Base-by-base conservation (phyloP, 1,140 invertebrate species). In the Cardiocondyla obscurior region DNA sequence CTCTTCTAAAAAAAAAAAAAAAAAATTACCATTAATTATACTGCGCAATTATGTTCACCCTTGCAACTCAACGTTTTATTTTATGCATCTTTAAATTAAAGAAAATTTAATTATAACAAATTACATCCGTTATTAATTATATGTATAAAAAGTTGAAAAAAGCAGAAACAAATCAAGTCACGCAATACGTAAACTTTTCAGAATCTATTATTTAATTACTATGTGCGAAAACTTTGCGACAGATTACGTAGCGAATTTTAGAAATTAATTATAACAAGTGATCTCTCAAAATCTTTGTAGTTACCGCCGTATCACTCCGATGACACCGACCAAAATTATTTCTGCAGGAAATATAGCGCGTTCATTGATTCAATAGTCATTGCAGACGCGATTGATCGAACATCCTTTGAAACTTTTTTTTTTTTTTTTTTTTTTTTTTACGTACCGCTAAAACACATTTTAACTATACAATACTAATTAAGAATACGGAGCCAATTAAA, bases 331-430 rank as follows among this genome's bases (percentile, higher is more conserved):
- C n/a, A 67, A 79, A 69, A 42, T 79, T 53, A 79, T 53, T 55
- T 25, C 46, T 53, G 46, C 25, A 53, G 46, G 25, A 69, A 69
- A 77, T 67, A 77, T 67, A 19, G 14, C 36, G 51, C 19, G 25
- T 36, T 44, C n/a, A 39, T 70, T n/a, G 64, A 12, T 14, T 19
- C 49, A 51, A 70, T 72, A 79, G 39, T 73, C 39, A 4, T 36
- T 81, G 67, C 30, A 81, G 19, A 58, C 30, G 39, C n/a, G 55
- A 36, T 28, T 81, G 79, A 81, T 81, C 74, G 74, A 49, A 39
- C 58, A 28, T 12, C 22, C 49, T 81, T 81, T 58, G 46, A 72
- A 57, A 60, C 3, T 73, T 74, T 81, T 74, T 58, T 19, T 36
- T 53, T 49, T 65, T 73, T 3, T 73, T 74, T 73, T 3, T 73